Percentiles rank a stretch among this genome's conserved stretches.
Evolutionary conservation across 2,888 invertebrate genomes (phyloP).

Genomic region (Ectemnius cavifrons): DNA sequence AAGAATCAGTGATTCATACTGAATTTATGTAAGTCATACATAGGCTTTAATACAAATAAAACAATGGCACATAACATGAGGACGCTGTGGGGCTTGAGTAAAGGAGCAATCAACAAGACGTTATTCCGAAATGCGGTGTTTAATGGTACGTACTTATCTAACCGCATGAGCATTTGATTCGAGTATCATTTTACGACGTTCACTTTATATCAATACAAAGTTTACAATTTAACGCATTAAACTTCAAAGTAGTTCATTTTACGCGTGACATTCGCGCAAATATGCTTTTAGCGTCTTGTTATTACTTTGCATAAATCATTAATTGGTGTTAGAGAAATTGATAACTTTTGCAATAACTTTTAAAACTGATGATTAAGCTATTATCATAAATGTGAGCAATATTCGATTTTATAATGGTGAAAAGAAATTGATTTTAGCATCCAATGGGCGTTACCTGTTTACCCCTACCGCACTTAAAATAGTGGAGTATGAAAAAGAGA

Average conservation of each 20-base stretch:
- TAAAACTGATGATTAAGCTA: neutral
- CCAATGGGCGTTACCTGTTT: neutral
- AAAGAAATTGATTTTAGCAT: neutral
- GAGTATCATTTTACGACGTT: neutral
- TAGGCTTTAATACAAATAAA: too few species aligned
- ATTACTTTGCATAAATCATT: neutral
- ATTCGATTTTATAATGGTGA: neutral
- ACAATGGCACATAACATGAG: conserved; percentile 3
- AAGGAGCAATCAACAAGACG: neutral
- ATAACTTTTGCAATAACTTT: neutral
- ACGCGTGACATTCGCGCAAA: neutral
- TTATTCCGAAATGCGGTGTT: neutral
- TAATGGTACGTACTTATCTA: neutral
- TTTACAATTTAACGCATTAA: neutral
- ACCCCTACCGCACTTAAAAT: neutral
- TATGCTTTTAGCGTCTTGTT: neutral
- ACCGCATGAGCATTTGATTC: neutral
- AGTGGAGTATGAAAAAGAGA: conserved; percentile 78
- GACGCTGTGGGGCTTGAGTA: neutral
- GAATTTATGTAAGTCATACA: too few species aligned
- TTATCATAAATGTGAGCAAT: neutral
- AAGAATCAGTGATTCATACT: too few species aligned
- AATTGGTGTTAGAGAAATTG: too few species aligned
- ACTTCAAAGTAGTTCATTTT: neutral
- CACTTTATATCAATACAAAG: neutral